A percentile compares a stretch with the other conserved stretches of the same genome.
Evolutionary conservation across 2,888 invertebrate genomes (phyloP).

Genomic region (Eurytoma californica): DNA sequence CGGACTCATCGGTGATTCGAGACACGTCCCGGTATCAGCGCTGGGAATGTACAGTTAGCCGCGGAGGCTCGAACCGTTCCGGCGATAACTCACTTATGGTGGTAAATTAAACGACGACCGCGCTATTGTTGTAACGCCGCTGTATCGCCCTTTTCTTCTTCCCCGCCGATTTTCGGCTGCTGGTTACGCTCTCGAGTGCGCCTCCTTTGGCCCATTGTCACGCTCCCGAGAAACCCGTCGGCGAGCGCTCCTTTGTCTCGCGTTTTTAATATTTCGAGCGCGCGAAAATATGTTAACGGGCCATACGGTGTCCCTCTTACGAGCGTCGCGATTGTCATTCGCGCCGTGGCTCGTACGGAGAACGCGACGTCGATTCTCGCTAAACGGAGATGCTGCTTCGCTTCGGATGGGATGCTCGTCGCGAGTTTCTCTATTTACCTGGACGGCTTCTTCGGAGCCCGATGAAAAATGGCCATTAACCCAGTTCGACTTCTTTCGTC

Average conservation of each 20-base stretch:
- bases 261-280: no score
- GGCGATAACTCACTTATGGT: background rate
- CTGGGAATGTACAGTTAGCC: slow-evolving; percentile 22
- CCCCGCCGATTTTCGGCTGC: background rate
- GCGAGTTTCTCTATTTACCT: slow-evolving; percentile 51
- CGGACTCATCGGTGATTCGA: background rate
- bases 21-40: slow-evolving; percentile 2
- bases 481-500: slow-evolving; percentile 52
- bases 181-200: background rate
- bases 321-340: no score
- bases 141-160: background rate
- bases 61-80: slow-evolving; percentile 1
- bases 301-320: no score
- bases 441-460: slow-evolving; percentile 36
- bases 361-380: background rate
- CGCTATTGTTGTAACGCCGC: slow-evolving; percentile 3
- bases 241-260: no score
- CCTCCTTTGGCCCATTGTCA: background rate
- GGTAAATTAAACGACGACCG: slow-evolving; percentile 26
- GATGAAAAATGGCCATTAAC: slow-evolving; percentile 54
- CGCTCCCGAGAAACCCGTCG: no score
- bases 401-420: slow-evolving; percentile 10
- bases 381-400: background rate
- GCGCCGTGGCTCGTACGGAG: no score
- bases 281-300: no score